Percentiles rank a stretch among this genome's conserved stretches.
phyloP scores from a whole-genome alignment of 1,140 invertebrate genomes.

The Heliconius eleuchia region DNA sequence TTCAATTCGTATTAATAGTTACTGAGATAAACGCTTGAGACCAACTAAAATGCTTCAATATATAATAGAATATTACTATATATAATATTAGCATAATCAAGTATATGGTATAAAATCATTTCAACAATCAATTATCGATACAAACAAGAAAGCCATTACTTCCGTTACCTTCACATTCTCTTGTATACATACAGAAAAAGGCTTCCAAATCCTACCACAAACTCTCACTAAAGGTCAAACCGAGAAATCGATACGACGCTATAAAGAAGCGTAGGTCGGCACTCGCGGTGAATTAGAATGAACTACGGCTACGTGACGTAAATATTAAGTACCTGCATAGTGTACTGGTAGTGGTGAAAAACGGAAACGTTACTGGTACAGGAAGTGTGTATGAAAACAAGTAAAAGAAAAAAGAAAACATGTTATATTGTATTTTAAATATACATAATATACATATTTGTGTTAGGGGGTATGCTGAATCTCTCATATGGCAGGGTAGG shows the following conservation, averaged over 20 bases:
- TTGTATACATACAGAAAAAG: neutral
- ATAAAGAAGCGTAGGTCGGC: conserved; percentile 27
- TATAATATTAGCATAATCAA: no score
- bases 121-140: no score
- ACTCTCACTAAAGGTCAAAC: conserved; percentile 30
- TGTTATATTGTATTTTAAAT: neutral
- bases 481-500: no score
- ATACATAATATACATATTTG: no score
- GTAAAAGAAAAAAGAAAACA: neutral
- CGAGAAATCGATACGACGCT: conserved; percentile 21
- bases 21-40: no score
- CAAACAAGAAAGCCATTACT: neutral
- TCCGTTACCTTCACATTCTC: neutral
- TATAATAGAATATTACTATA: no score
- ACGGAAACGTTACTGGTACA: neutral
- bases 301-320: neutral
- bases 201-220: conserved; percentile 16
- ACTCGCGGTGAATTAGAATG: conserved; percentile 21
- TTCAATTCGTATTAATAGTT: no score
- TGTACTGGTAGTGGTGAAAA: neutral
- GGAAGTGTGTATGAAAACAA: neutral
- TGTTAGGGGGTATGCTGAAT: no score
- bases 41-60: no score
- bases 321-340: neutral
- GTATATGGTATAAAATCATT: no score